Base-by-base conservation (phyloP, 2,888 invertebrate genomes). In the Meandrusa payeni region DNA sequence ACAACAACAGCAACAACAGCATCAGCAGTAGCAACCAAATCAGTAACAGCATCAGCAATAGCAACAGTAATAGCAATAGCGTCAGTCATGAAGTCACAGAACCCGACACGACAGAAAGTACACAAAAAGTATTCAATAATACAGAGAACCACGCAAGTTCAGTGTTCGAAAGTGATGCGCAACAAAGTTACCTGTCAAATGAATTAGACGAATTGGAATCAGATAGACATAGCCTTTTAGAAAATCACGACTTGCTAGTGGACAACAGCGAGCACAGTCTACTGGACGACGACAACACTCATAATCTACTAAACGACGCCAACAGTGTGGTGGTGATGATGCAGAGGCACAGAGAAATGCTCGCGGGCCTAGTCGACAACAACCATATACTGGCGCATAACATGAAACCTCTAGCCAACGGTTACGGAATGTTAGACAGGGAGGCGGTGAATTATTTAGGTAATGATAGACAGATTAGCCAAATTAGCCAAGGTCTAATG, bases 171-270 rank as follows among this genome's bases (percentile, higher is more conserved):
- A 75, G 61, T 44, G 82, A 83, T 41, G 57, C 69, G 24, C 71
- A 59, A 47, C 59, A 76, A 31, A 76, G 59, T 47, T 85, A 75
- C 58, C 64, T 86, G 41, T 64, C 78, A 46, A 81, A 76, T 47
- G 86, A 87, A 52, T 59, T 87, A 53, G 83, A 87, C 41, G 87
- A 87, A 52, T 48, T 86, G 39, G 86, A 86, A 64, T 85, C 85
- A n/a, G 88, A 88, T 46, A 72, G 88, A 60, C 88, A 88, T 60
- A 85, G 83, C 53, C 56, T 88, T 42, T 56, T 88, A 55, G 88
- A 88, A 43, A 86, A 79, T 51, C 86, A 88, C 55, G 83, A 85
- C 48, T 50, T n/a, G n/a, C n/a, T 88, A 39, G 59, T 87, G 60
- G 85, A 88, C 36, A 83, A 68, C 61, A 85, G 81, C 39, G 86